Evolutionary conservation across 2,888 invertebrate species (phyloP).

Genomic region (Ophion costatus): DNA sequence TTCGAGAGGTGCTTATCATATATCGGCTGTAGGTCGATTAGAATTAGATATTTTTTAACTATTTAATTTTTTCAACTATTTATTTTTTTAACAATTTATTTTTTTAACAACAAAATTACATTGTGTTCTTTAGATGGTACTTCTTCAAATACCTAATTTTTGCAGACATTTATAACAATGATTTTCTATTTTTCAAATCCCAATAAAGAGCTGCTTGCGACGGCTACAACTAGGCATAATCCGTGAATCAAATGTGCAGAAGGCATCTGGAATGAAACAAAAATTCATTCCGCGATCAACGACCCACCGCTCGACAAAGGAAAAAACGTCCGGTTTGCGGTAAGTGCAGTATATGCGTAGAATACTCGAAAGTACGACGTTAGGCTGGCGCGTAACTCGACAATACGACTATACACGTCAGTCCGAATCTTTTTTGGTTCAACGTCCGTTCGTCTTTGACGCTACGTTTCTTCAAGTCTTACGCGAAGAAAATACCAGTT

Average conservation of each 20-base stretch:
- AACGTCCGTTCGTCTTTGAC: constrained; percentile 1
- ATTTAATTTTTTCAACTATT: no score
- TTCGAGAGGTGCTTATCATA: no score
- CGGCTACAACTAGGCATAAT: no score
- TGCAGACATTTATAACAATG: no score
- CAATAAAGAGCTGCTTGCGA: no score
- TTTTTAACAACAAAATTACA: no score
- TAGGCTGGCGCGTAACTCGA: constrained; percentile 18
- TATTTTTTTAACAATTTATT: no score
- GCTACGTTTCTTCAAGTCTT: not conserved
- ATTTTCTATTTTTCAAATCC: no score
- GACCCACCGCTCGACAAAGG: constrained; percentile 36
- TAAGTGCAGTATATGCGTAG: not conserved
- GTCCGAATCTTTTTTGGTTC: not conserved
- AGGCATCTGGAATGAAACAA: not conserved
- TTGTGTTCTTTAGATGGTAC: no score
- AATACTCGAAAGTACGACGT: not conserved
- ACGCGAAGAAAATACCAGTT: not conserved
- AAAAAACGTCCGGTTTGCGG: constrained; percentile 17
- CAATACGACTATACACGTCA: not conserved
- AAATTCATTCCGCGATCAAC: constrained; percentile 36
- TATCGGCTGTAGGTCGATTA: no score
- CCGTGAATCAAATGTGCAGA: not conserved
- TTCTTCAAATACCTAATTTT: no score
- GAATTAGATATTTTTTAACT: no score